phyloP scores from a whole-genome alignment of 2,888 invertebrate species.

The Leptopilina myrica region DNA sequence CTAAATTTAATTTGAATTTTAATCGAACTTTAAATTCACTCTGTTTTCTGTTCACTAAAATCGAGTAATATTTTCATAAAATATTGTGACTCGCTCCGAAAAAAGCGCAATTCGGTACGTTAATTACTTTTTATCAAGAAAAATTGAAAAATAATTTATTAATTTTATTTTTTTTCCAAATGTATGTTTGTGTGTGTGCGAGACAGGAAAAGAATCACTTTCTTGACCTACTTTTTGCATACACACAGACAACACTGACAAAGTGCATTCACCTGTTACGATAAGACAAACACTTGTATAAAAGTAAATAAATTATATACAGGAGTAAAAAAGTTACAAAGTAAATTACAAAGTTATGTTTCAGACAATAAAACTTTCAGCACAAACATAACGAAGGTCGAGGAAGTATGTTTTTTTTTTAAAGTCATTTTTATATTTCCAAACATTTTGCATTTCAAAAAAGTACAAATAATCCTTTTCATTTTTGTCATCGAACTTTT shows the following conservation, averaged over 20 bases:
- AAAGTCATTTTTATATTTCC: conserved; percentile 5
- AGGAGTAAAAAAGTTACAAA: not conserved
- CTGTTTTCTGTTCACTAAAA: too few relatives aligned
- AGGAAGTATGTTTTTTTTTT: not conserved
- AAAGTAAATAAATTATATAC: conserved; percentile 7
- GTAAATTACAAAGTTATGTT: conserved; percentile 30
- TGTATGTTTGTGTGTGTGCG: too few relatives aligned
- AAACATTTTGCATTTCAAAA: not conserved
- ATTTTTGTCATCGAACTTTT: not conserved
- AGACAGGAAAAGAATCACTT: conserved; percentile 56
- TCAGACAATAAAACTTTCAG: not conserved
- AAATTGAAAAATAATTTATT: too few relatives aligned
- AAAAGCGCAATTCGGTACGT: too few relatives aligned
- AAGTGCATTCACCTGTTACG: conserved; percentile 63
- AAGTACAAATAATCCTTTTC: not conserved
- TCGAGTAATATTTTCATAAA: too few relatives aligned
- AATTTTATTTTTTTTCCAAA: not conserved
- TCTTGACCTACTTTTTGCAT: conserved; percentile 61
- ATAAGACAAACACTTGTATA: conserved; percentile 50
- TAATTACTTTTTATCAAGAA: too few relatives aligned
- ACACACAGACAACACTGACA: conserved; percentile 48
- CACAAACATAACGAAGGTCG: conserved; percentile 2
- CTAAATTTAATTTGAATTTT: too few relatives aligned
- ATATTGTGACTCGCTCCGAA: too few relatives aligned
- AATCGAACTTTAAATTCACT: too few relatives aligned